Conservation (phyloP, 2,797 vertebrate species). For the Malacoctenus gilli region DNA sequence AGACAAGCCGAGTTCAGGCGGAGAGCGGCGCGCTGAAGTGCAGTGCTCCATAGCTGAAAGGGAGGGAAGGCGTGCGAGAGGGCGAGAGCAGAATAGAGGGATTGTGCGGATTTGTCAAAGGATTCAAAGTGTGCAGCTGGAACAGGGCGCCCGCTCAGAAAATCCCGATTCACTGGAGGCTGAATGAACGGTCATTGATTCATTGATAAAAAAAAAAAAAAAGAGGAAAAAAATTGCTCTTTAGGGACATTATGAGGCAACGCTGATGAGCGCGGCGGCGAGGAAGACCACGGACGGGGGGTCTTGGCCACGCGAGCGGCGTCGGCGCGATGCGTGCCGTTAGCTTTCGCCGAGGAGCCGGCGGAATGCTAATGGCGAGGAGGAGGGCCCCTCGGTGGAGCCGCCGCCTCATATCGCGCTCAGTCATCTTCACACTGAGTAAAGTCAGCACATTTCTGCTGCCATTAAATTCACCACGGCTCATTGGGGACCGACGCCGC, state of each 20-base stretch:
- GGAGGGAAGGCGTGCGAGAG: slow-evolving; percentile 4
- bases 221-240: too few species aligned
- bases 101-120: slow-evolving; percentile 50
- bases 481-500: slow-evolving; percentile 72
- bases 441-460: slow-evolving; percentile 79
- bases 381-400: slow-evolving; percentile 62
- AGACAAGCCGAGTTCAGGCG: slow-evolving; percentile 46
- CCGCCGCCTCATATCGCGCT: slow-evolving; percentile 65
- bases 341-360: slow-evolving; percentile 58
- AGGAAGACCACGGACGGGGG: slow-evolving; percentile 10
- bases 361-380: slow-evolving; percentile 64
- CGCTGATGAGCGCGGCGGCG: slow-evolving; percentile 33
- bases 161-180: slow-evolving; percentile 54
- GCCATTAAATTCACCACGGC: slow-evolving; percentile 72
- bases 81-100: slow-evolving; percentile 15
- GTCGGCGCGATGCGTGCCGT: slow-evolving; percentile 62
- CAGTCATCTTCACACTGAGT: slow-evolving; percentile 81
- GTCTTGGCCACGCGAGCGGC: slow-evolving; percentile 15
- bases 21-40: slow-evolving; percentile 37
- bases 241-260: slow-evolving; percentile 22
- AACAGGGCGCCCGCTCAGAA: slow-evolving; percentile 14
- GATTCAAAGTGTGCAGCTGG: slow-evolving; percentile 26
- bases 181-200: slow-evolving; percentile 49
- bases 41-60: slow-evolving; percentile 22
- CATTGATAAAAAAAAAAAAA: too few species aligned